Percentiles rank a stretch among this genome's conserved stretches.
phyloP scores from a whole-genome alignment of 2,888 invertebrate species.

The Pammene aurita region DNA sequence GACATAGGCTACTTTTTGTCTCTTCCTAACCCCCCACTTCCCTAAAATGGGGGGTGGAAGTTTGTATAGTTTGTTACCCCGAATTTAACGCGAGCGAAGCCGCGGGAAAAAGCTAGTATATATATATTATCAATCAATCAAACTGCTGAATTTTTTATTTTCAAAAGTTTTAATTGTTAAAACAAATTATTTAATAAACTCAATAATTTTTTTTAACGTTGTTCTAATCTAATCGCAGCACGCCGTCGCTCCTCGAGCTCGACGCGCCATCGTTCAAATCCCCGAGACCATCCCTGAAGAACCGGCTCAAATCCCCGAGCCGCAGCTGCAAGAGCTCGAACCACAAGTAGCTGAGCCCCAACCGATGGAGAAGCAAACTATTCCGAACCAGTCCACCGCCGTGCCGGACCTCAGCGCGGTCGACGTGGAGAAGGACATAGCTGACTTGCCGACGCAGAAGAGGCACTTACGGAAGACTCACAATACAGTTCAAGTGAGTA shows the following conservation, averaged over 20 bases:
- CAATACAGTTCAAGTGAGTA: slow-evolving; percentile 8
- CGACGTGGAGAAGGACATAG: slow-evolving; percentile 51
- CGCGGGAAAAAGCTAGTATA: no score
- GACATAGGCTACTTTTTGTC: no score
- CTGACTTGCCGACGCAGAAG: slow-evolving; percentile 62
- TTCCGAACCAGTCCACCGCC: slow-evolving; percentile 40
- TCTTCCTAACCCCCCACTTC: no score
- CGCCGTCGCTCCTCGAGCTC: slow-evolving; percentile 18
- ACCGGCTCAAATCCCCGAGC: slow-evolving; percentile 2
- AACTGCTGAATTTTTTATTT: no score
- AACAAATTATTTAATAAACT: no score
- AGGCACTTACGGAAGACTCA: slow-evolving; percentile 49
- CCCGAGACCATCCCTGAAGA: slow-evolving; percentile 28
- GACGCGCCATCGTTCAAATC: not conserved
- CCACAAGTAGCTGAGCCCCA: slow-evolving; percentile 13
- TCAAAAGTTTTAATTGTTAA: no score
- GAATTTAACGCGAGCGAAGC: no score
- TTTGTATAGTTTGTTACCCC: no score
- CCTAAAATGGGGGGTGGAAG: no score
- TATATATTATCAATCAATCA: no score
- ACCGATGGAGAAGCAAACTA: slow-evolving; percentile 6
- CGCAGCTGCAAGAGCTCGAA: not conserved
- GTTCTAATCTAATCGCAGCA: slow-evolving; percentile 18
- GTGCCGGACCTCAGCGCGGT: slow-evolving; percentile 43
- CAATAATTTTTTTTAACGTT: no score